phyloP scores from a whole-genome alignment of 2,797 vertebrate species.

The Ciconia nigra region DNA sequence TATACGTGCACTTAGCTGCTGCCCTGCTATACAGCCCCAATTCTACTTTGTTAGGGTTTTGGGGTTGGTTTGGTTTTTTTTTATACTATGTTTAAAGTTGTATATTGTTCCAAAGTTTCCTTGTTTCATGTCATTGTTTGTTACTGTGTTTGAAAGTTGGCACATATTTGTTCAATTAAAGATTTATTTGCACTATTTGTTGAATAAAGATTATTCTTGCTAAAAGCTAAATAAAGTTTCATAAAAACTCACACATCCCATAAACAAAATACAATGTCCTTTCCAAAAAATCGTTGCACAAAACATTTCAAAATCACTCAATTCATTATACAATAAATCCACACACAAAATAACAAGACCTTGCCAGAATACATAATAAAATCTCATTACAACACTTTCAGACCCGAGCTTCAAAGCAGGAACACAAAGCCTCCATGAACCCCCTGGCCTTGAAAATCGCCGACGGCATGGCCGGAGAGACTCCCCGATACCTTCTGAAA shows the following conservation, averaged over 20 bases:
- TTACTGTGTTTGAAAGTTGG: slow-evolving; percentile 62
- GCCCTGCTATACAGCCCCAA: not conserved
- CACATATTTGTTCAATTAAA: slow-evolving; percentile 69
- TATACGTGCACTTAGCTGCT: not conserved
- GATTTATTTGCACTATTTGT: slow-evolving; percentile 70
- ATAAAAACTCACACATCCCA: slow-evolving; percentile 65
- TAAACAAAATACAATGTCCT: slow-evolving; percentile 66
- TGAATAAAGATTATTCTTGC: slow-evolving; percentile 71
- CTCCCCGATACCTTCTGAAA: not conserved
- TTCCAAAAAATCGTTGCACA: slow-evolving; percentile 63
- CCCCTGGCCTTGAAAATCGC: not conserved
- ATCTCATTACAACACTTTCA: slow-evolving; percentile 69
- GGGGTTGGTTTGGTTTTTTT: not conserved
- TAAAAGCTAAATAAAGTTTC: slow-evolving; percentile 71
- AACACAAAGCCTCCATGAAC: slow-evolving; percentile 36
- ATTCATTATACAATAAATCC: slow-evolving; percentile 69
- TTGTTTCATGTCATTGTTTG: slow-evolving; percentile 69
- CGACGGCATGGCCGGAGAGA: accelerated
- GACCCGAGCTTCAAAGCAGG: slow-evolving; percentile 48
- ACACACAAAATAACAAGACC: slow-evolving; percentile 59
- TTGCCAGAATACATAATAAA: slow-evolving; percentile 64
- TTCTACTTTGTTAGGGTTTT: not conserved
- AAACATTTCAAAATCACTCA: slow-evolving; percentile 67
- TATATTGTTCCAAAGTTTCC: slow-evolving; percentile 49
- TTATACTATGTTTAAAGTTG: slow-evolving; percentile 47